Base-by-base conservation (phyloP, 1,140 invertebrate genomes). In the Pseudomyrmex dendroicus region DNA sequence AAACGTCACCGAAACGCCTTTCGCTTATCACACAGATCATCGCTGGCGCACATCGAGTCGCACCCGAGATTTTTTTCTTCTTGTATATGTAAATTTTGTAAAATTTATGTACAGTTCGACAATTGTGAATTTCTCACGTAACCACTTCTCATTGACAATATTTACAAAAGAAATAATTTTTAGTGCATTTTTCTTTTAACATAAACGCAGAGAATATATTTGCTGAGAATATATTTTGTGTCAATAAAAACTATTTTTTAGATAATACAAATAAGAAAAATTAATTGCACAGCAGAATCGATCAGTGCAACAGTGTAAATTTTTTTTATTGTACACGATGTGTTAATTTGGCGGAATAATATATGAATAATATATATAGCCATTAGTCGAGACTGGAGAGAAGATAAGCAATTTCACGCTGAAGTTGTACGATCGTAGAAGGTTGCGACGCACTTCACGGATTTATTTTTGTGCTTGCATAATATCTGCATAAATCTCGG, bases 341-440 rank as follows among this genome's bases (percentile, higher is more conserved):
- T 12, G 73, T 12, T 17, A 22, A 62, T 20, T 10, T 12, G 44
- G 20, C 44, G 20, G 1, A 17, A 50, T 62, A 35, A 35, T 35
- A 35, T 7, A 35, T 5, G 35, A 17, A 50, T 62, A 35, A 35
- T 35, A 35, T 35, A 35, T 7, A 35, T 5, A 5, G 35, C 0
- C 35, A 35, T 35, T 35, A 35, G 15, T 12, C 67, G 48, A 54
- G 67, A 9, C 3, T 4, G 67, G 5, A 35, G 35, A 35, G 5
- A 35, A 35, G 15, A 54, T 44, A 46, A 62, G 44, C 25, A 48
- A 62, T 62, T 73, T 73, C 56, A 62, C 57, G 20, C 72, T 73
- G 35, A 9, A 9, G 10, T 22, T 4, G 61, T 54, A n/a, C 17
- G 35, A 73, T 73, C 54, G 20, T 7, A 35, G 35, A 0, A 35